Base-by-base conservation (phyloP, 2,797 vertebrate genomes). In the Sebastes paucispinis region DNA sequence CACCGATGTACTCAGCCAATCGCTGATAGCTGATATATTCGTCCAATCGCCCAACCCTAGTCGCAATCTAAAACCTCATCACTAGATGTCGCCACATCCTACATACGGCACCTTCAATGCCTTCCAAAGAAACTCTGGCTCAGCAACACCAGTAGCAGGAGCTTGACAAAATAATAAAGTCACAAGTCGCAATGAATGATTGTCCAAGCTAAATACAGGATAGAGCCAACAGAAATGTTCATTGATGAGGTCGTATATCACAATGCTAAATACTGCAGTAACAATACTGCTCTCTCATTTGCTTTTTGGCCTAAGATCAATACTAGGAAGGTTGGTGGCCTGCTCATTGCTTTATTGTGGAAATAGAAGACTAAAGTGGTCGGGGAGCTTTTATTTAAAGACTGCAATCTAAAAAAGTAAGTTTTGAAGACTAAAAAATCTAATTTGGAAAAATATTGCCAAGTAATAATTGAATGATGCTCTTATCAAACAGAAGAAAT, bases 241-340 rank as follows among this genome's bases (percentile, higher is more conserved):
- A 25, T n/a, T 68, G 69, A 77, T 75, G 24, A 66, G 73, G 55
- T 79, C 31, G 59, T 83, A 75, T 47, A 81, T 88, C 80, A 83
- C 76, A 52, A 58, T 62, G 64, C 62, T 83, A 73, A 81, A 69
- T 66, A 54, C 52, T 65, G 78, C 85, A 75, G 76, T 57, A 75
- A 77, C 69, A 77, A 69, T 25, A 36, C 69, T 65, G 68, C 31
- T 60, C 27, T 60, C 52, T 78, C 36, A 36, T 86, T 64, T 69
- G 20, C 60, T 83, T 55, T 68, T 79, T 63, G 32, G 80, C 75
- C 47, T 20, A 4, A 34, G 58, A 73, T 76, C 73, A 77, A 69
- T 71, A 64, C 4, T 22, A 4, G 31, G 47, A 59, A 34, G 22
- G 20, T n/a, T 47, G 59, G n/a, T 47, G 62, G 31, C 9, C 34